A percentile compares a stretch with the other conserved stretches of the same genome.
phyloP scores from a whole-genome alignment of 2,113 vertebrate species.

The Brevimyrus niger region DNA sequence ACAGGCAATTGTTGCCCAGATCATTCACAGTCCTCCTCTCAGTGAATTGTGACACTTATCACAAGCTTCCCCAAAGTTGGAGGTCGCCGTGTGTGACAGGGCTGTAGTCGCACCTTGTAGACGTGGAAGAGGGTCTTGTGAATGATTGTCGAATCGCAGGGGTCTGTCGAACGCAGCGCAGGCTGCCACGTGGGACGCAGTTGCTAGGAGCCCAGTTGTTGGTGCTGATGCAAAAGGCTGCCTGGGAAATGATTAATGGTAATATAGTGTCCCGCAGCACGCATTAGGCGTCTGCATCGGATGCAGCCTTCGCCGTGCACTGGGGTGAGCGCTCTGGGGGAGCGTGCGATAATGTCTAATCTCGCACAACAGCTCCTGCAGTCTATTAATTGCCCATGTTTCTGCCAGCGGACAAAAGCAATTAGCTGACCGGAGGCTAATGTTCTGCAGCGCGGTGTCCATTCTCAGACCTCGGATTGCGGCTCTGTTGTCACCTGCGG shows the following conservation, averaged over 20 bases:
- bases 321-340: background rate
- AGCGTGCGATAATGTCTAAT: background rate
- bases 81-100: background rate
- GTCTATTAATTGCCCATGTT: constrained; percentile 43
- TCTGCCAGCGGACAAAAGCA: constrained; percentile 32
- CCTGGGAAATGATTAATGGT: constrained; percentile 24
- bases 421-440: constrained; percentile 48
- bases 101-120: background rate
- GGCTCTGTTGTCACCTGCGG: constrained; percentile 30
- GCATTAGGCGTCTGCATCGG: constrained; percentile 15
- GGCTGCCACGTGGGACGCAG: background rate
- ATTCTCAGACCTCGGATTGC: constrained; percentile 35
- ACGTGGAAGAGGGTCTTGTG: constrained; percentile 2
- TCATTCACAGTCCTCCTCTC: background rate
- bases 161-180: background rate
- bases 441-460: constrained; percentile 31
- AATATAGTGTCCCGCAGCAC: constrained; percentile 19
- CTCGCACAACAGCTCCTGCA: constrained; percentile 26
- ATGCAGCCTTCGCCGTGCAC: background rate
- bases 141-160: constrained; percentile 8
- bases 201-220: constrained; percentile 20
- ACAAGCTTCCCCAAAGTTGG: constrained; percentile 7
- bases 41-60: constrained; percentile 12
- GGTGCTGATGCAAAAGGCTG: background rate
- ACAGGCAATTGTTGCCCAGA: constrained; percentile 3